Percentiles rank a stretch among this genome's conserved stretches.
phyloP scores from a whole-genome alignment of 1,140 invertebrate genomes.

The Riptortus pedestris region DNA sequence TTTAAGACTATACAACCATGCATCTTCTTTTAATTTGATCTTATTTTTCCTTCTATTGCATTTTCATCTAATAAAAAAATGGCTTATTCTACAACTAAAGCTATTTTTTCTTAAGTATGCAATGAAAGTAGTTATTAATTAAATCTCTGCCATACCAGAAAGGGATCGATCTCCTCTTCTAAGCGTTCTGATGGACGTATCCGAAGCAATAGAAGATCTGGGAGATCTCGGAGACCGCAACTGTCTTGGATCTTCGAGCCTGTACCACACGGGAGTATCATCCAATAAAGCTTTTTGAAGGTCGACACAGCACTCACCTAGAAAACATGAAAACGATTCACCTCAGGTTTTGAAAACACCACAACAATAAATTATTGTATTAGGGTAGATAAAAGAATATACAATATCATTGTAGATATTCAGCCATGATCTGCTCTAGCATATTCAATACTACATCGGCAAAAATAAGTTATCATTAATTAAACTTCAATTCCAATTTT shows the following conservation, averaged over 20 bases:
- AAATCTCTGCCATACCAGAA: constrained; percentile 51
- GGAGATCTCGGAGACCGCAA: constrained; percentile 55
- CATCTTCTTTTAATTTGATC: too few relatives aligned
- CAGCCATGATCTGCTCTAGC: too few relatives aligned
- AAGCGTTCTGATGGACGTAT: constrained; percentile 46
- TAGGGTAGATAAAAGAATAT: neutral
- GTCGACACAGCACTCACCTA: constrained; percentile 62
- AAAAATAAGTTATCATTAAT: too few relatives aligned
- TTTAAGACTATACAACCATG: too few relatives aligned
- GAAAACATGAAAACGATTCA: neutral
- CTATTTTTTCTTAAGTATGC: too few relatives aligned
- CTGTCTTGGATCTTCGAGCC: constrained; percentile 65
- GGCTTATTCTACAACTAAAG: too few relatives aligned
- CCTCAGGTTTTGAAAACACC: too few relatives aligned
- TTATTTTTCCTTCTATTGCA: too few relatives aligned
- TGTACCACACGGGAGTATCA: constrained; percentile 76
- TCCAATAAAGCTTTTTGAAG: constrained; percentile 71
- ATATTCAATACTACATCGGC: too few relatives aligned
- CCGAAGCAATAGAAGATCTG: constrained; percentile 59
- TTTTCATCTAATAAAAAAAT: too few relatives aligned
- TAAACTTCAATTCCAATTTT: too few relatives aligned
- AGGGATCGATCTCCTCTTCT: constrained; percentile 50
- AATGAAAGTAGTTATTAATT: too few relatives aligned
- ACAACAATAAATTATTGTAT: neutral
- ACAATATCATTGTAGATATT: neutral